These are phyloP conservation scores for Drosophila mojavensis DNA, from an alignment of 1,140 invertebrate species.

Conservation along the genomic window DNA sequence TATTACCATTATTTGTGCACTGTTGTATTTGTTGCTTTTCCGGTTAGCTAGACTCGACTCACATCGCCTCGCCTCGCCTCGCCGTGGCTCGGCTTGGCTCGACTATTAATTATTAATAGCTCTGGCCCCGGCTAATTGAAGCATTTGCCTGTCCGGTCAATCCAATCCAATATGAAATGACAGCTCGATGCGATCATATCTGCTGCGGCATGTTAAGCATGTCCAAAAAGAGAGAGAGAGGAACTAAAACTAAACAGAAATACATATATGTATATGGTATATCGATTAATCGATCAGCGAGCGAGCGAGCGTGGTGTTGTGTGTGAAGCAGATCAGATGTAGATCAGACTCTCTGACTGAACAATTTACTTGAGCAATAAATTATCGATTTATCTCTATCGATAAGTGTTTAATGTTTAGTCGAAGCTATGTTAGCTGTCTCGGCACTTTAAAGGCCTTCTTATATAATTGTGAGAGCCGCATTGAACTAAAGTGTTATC, in stretches of 20 bases:
- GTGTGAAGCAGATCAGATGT: no score
- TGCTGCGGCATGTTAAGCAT: neutral
- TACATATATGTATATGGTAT: neutral
- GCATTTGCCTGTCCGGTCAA: conserved; percentile 30
- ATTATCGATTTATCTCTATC: neutral
- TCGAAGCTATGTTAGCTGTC: no score
- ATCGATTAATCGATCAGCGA: neutral
- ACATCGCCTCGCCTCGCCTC: neutral
- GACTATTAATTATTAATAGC: conserved; percentile 74
- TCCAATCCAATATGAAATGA: conserved; percentile 8
- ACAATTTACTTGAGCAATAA: no score
- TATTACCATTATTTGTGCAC: conserved; percentile 43
- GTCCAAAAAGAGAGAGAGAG: neutral
- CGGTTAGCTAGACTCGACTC: conserved; percentile 46
- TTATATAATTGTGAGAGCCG: no score
- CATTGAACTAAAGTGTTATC: no score
- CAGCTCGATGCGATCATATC: conserved; percentile 34
- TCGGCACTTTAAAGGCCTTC: no score
- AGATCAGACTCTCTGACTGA: no score
- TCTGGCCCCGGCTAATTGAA: conserved; percentile 63
- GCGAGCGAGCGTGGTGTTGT: no score
- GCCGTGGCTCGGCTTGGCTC: no score
- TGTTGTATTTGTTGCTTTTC: conserved; percentile 58
- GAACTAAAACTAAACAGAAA: neutral
- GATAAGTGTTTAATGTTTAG: no score